phyloP scores from a whole-genome alignment of 1,140 invertebrate genomes.

The Leucophenga varia region DNA sequence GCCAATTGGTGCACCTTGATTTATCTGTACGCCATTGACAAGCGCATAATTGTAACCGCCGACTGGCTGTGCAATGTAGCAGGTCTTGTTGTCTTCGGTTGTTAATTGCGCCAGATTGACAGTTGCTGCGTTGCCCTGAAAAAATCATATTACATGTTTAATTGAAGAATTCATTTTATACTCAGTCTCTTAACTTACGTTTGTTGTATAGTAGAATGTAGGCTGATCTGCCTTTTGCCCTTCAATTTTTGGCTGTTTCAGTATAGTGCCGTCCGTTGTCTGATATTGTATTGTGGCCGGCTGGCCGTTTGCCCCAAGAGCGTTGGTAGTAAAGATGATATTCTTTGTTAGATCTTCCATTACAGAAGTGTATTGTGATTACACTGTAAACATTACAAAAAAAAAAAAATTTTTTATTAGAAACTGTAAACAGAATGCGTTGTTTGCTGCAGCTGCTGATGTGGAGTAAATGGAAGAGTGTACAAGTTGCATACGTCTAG shows the following conservation, averaged over 20 bases:
- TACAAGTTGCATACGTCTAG: too few species aligned
- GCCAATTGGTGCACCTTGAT: slow-evolving; percentile 47
- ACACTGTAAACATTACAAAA: slow-evolving; percentile 17
- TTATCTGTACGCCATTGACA: slow-evolving; percentile 64
- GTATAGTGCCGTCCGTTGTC: slow-evolving; percentile 51
- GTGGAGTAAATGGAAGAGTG: too few species aligned
- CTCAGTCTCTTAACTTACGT: slow-evolving; percentile 61
- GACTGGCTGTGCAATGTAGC: slow-evolving; percentile 71
- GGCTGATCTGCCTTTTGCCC: slow-evolving; percentile 58
- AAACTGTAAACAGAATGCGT: too few species aligned
- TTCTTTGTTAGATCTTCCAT: slow-evolving; percentile 56
- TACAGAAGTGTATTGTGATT: slow-evolving; percentile 12
- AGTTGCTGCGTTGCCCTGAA: slow-evolving; percentile 57
- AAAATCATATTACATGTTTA: too few species aligned
- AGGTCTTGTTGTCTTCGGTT: slow-evolving; percentile 67
- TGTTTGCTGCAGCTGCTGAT: too few species aligned
- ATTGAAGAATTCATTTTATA: too few species aligned
- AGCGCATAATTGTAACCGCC: slow-evolving; percentile 68
- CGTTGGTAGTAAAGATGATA: slow-evolving; percentile 52
- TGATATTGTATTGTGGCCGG: slow-evolving; percentile 54
- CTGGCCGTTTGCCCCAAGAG: slow-evolving; percentile 43
- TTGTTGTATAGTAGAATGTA: slow-evolving; percentile 67
- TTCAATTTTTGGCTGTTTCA: slow-evolving; percentile 55
- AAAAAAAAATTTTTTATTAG: neutral
- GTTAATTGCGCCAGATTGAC: slow-evolving; percentile 66